phyloP scores from a whole-genome alignment of 2,888 invertebrate genomes.

The Drosophila neotestacea region DNA sequence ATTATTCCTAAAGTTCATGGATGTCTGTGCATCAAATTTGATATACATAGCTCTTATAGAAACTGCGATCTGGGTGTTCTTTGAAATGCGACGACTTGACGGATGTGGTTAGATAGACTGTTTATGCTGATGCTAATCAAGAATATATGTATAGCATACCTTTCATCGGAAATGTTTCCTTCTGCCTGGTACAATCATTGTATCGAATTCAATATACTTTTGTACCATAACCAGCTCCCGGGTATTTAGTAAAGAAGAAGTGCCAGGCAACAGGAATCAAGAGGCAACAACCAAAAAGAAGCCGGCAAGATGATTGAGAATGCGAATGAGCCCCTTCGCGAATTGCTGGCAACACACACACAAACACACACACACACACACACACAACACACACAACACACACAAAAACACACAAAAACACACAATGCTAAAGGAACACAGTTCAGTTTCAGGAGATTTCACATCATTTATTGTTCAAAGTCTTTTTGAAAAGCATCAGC shows the following conservation, averaged over 20 bases:
- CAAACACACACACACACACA: conserved; percentile 5
- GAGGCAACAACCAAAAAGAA: conserved; percentile 24
- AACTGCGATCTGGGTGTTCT: no score
- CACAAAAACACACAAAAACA: conserved; percentile 12
- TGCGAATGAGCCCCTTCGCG: conserved; percentile 49
- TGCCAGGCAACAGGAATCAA: conserved; percentile 58
- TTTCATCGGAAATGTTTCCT: no score
- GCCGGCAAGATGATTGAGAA: conserved; percentile 38
- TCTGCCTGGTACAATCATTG: no score
- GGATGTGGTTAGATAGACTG: no score
- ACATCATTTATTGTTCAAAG: conserved; percentile 76
- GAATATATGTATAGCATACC: no score
- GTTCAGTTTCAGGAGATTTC: conserved; percentile 65
- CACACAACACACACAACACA: conserved; percentile 18
- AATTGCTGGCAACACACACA: conserved; percentile 46
- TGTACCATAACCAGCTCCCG: background rate
- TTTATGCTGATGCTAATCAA: no score
- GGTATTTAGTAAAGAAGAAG: conserved; percentile 21
- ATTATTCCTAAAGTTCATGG: no score
- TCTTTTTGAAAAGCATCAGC: conserved; percentile 62
- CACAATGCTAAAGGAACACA: conserved; percentile 18
- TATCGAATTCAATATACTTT: background rate
- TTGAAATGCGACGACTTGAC: no score
- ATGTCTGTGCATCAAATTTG: no score
- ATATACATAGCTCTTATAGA: no score